These are phyloP conservation scores for Oostethus manadensis DNA, from an alignment of 2,113 vertebrate species.

Conservation along the genomic window DNA sequence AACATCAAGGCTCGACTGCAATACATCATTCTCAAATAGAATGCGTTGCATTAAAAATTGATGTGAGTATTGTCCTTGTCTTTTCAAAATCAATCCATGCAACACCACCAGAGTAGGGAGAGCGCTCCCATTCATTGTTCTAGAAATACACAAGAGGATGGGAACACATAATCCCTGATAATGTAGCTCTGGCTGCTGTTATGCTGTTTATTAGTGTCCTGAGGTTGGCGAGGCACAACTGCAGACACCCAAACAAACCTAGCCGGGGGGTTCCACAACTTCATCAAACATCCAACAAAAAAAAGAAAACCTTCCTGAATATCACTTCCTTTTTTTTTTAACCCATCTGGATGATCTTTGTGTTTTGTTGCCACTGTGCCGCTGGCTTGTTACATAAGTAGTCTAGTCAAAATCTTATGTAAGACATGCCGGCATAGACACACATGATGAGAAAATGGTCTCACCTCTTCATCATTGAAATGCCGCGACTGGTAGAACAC, in stretches of 20 bases:
- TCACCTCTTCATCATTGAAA: neutral
- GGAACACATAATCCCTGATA: slow-evolving; percentile 46
- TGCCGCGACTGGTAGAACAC: neutral
- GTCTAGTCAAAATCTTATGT: slow-evolving; percentile 33
- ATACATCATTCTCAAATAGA: neutral
- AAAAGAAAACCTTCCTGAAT: neutral
- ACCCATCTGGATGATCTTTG: neutral
- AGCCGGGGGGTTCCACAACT: slow-evolving; percentile 9
- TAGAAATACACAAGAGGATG: slow-evolving; percentile 9
- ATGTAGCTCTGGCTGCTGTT: slow-evolving; percentile 1
- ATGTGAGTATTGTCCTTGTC: neutral
- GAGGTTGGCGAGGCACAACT: slow-evolving; percentile 21
- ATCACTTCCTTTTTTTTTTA: neutral
- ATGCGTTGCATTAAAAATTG: neutral
- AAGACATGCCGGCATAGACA: slow-evolving; percentile 42
- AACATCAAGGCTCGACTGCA: neutral
- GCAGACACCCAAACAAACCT: slow-evolving; percentile 30
- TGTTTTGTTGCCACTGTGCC: neutral
- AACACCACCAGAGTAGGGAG: neutral
- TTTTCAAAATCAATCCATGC: neutral
- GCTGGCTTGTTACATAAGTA: slow-evolving; percentile 42
- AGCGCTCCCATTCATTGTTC: neutral
- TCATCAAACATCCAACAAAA: too few relatives aligned
- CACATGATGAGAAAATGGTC: slow-evolving; percentile 5
- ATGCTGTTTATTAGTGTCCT: slow-evolving; percentile 40